Evolutionary conservation across 23 tunicate genomes (phyloP).

Genomic region (Trididemnum nubilum): DNA sequence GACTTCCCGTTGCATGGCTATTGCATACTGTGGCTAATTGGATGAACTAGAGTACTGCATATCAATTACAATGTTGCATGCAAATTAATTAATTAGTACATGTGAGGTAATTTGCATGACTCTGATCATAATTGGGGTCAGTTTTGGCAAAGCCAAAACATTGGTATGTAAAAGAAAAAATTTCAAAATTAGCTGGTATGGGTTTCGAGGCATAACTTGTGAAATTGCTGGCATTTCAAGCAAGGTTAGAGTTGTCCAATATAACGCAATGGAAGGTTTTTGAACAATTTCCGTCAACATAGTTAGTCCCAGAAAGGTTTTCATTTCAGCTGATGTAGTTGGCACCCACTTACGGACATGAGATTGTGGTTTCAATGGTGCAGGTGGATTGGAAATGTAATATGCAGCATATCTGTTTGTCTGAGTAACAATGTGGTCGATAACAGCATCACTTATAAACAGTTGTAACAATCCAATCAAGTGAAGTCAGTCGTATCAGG

Average conservation of each 20-base stretch:
- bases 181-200: not conserved
- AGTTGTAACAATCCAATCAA: not conserved
- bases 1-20: no score
- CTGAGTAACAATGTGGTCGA: constrained; percentile 14
- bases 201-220: constrained; percentile 6
- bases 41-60: no score
- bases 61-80: no score
- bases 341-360: constrained; percentile 1
- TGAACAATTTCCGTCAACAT: constrained; percentile 6
- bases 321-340: constrained; percentile 17
- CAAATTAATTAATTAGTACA: no score
- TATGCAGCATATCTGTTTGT: not conserved
- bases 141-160: constrained; percentile 4
- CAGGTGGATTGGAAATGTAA: constrained; percentile 15
- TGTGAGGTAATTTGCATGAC: no score
- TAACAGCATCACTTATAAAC: constrained; percentile 2
- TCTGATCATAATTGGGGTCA: no score
- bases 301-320: not conserved
- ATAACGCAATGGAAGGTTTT: constrained; percentile 17
- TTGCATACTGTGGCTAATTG: no score
- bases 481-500: not conserved
- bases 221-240: constrained; percentile 6
- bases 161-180: not conserved
- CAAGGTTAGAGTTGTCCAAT: constrained; percentile 8
- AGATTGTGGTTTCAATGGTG: constrained; percentile 6